Percentiles rank a stretch among this genome's conserved stretches.
Conservation (phyloP, 2,113 vertebrate species). For the Sinocyclocheilus anshuiensis region DNA sequence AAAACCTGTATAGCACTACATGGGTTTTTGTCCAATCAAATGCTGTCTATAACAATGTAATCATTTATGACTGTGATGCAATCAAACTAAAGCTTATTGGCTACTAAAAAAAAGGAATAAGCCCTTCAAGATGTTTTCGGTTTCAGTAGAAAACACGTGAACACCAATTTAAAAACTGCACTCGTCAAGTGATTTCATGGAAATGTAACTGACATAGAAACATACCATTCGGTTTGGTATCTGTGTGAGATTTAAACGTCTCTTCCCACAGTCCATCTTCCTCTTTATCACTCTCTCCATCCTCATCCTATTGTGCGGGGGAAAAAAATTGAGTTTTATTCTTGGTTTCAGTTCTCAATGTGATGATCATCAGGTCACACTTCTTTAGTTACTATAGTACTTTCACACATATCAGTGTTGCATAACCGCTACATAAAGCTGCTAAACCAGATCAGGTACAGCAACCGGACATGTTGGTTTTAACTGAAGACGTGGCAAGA, state of each 20-base stretch:
- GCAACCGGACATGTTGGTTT: neutral
- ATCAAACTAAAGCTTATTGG: too few species aligned
- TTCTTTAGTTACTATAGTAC: neutral
- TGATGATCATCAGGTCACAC: neutral
- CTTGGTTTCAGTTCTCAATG: neutral
- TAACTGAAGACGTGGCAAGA: conserved; percentile 20
- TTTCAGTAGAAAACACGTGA: neutral
- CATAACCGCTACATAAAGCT: neutral
- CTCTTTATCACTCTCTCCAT: conserved; percentile 75
- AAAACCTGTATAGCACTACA: too few species aligned
- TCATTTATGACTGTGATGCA: too few species aligned
- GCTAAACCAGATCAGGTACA: conserved; percentile 13
- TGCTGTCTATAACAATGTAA: too few species aligned
- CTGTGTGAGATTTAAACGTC: conserved; percentile 88
- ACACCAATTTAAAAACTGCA: neutral
- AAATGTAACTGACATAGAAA: neutral
- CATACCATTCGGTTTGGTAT: conserved; percentile 86
- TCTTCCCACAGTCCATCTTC: conserved; percentile 86
- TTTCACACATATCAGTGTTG: neutral
- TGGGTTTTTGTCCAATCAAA: too few species aligned
- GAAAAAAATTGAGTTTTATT: neutral
- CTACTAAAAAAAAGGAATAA: neutral
- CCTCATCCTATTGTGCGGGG: conserved; percentile 42
- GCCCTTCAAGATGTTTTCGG: neutral
- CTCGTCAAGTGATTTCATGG: neutral